Percentiles rank a stretch among this genome's conserved stretches.
Conservation (phyloP, 2,113 vertebrate genomes). For the Trochalopteron elliotii region DNA sequence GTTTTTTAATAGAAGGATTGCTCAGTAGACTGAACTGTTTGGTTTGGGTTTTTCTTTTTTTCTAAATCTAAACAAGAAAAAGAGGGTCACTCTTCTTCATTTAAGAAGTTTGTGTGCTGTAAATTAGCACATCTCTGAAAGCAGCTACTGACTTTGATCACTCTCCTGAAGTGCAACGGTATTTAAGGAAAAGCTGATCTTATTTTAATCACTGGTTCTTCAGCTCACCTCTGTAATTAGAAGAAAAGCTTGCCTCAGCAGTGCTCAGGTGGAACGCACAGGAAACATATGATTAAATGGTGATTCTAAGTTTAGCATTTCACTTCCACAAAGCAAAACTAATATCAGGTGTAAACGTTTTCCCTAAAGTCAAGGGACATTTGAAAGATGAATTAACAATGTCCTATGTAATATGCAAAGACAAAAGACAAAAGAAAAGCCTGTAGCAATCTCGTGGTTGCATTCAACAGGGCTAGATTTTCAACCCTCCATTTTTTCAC, state of each 20-base stretch:
- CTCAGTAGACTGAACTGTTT: background rate
- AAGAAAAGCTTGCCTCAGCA: background rate
- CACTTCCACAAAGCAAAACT: constrained; percentile 4
- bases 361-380: background rate
- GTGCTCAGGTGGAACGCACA: constrained; percentile 20
- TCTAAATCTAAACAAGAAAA: background rate
- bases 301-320: constrained; percentile 23
- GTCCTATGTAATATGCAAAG: background rate
- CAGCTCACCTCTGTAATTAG: constrained; percentile 45
- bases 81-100: background rate
- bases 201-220: constrained; percentile 44
- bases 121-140: background rate
- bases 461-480: background rate
- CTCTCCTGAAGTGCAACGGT: background rate
- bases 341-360: background rate
- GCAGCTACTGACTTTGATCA: constrained; percentile 1
- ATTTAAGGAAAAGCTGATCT: constrained; percentile 43
- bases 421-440: background rate
- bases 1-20: background rate
- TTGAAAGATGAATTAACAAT: background rate
- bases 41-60: background rate
- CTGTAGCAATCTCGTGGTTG: background rate
- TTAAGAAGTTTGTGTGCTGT: background rate
- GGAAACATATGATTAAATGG: constrained; percentile 57
- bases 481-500: background rate